These are phyloP conservation scores for Perca flavescens DNA, from an alignment of 2,113 vertebrate genomes.

Conservation along the genomic window DNA sequence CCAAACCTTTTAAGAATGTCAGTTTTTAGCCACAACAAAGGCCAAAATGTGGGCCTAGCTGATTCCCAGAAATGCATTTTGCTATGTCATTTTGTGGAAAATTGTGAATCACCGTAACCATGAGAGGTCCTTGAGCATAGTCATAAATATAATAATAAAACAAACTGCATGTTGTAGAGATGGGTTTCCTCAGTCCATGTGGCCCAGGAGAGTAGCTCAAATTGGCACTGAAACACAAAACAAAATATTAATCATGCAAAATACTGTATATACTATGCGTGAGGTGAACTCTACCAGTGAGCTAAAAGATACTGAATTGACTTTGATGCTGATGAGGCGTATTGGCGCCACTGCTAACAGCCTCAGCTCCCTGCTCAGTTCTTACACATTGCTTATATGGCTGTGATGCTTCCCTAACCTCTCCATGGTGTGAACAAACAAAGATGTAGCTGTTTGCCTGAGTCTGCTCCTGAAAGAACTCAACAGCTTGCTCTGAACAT, in stretches of 20 bases:
- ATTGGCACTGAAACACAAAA: background rate
- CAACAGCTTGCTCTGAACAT: constrained; percentile 16
- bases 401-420: constrained; percentile 20
- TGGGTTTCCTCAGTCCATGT: background rate
- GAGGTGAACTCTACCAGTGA: background rate
- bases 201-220: background rate
- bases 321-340: background rate
- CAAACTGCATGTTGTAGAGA: background rate
- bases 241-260: background rate
- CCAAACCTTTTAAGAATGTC: too few relatives aligned
- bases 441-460: constrained; percentile 3
- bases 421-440: constrained; percentile 31
- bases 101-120: too few relatives aligned
- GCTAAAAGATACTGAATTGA: background rate
- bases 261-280: background rate
- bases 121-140: too few relatives aligned
- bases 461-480: constrained; percentile 18
- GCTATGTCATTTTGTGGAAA: too few relatives aligned
- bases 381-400: constrained; percentile 4
- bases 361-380: constrained; percentile 12
- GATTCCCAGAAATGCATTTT: too few relatives aligned
- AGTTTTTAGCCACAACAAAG: too few relatives aligned
- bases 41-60: too few relatives aligned
- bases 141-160: background rate
- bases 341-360: background rate